Evolutionary conservation across 53 echinoderm and acorn worm species (phyloP), one percentile per base, ranked within the genome.

Genomic region (Holothuria scabra): DNA sequence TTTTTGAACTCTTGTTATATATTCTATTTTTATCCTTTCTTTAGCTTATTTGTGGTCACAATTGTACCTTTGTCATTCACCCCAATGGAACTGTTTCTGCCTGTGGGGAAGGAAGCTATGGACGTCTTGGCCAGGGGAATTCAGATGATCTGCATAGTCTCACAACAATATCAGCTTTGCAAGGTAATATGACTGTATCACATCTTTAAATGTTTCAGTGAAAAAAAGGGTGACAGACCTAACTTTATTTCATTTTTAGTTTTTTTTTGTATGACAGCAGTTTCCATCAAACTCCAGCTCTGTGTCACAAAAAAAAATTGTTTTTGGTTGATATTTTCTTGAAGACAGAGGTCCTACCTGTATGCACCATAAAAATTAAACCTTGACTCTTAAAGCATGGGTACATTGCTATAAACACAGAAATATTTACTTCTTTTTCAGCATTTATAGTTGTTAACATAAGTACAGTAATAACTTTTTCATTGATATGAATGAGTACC

Each of bases 31-130:
- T 49, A n/a, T 74, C 62, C 11, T 68, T 41, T 62, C 64, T 82
- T 26, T 65, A 97, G 94, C 85, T 92, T 86, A 76, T 91, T 7
- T 94, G 92, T 89, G 99, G 99, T 19, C 99, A 99, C 67, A 99
- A 99, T 76, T 99, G 99, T 62, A 99, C 92, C 28, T 99, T 99
- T 84, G 89, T 99, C 29, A 94, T 99, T 56, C 99, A 99, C 34
- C 92, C 94, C 46, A 99, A 99, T 66, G 99, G 99, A 12, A 94
- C 93, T 5, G 94, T 99, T 49, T 92, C 94, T 11, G 99, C 99
- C 21, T 99, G 99, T 84, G 99, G 99, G 9, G 99, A 99, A 62
- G 99, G 99, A 21, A 99, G 99, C 82, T 99, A 99, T 84, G 99
- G 99, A 21, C 59, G 99, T 41, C 99, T 99, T 6, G 99, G 99